phyloP scores from a whole-genome alignment of 2,113 vertebrate genomes.

The Candoia aspera region DNA sequence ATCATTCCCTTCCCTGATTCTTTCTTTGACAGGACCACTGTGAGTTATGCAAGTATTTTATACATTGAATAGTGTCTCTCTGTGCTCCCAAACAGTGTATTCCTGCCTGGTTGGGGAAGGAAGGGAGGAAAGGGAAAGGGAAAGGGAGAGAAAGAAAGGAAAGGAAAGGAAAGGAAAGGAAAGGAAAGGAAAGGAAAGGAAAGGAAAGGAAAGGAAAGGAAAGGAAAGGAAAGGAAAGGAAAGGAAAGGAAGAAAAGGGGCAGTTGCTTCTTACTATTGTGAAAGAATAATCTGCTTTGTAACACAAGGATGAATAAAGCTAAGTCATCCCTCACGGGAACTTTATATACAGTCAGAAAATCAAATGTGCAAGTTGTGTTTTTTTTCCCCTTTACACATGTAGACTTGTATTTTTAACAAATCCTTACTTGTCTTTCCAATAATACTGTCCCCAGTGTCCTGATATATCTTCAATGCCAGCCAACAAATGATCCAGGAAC shows the following conservation, averaged over 20 bases:
- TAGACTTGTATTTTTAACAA: slow-evolving; percentile 53
- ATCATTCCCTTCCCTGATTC: not conserved
- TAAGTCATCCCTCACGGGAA: slow-evolving; percentile 31
- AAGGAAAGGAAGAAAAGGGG: slow-evolving; percentile 12
- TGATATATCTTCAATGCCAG: slow-evolving; percentile 84
- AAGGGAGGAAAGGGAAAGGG: not conserved
- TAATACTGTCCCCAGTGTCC: slow-evolving; percentile 87
- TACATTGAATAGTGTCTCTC: not conserved
- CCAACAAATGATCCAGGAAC: slow-evolving; percentile 84
- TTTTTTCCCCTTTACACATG: slow-evolving; percentile 7
- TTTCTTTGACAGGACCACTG: not conserved
- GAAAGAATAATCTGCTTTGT: not conserved
- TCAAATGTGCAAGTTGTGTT: not conserved
- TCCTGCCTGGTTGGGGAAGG: not conserved
- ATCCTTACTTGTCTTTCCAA: slow-evolving; percentile 87
- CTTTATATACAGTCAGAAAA: slow-evolving; percentile 43
- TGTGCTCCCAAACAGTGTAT: not conserved
- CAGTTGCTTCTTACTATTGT: slow-evolving; percentile 8
- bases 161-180: not conserved
- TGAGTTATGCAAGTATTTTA: not conserved
- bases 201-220: not conserved
- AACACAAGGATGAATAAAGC: slow-evolving; percentile 1
- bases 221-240: not conserved
- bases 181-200: not conserved
- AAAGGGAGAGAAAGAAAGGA: not conserved